Evolutionary conservation across 2,797 vertebrate species (phyloP), one percentile per base, ranked within the genome.

Genomic region (Taenioides sp.): DNA sequence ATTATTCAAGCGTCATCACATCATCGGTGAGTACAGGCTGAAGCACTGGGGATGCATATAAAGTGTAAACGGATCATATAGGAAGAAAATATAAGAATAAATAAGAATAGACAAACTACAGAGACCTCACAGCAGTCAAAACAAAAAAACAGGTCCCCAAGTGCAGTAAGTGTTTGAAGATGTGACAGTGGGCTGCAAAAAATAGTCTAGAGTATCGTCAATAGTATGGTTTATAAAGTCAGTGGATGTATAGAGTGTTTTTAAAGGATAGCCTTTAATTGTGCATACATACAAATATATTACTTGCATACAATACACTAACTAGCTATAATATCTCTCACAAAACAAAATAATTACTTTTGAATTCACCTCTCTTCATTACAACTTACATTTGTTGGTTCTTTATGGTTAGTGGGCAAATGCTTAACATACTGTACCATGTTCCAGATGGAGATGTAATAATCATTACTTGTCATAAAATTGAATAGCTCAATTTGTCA

Each of bases 1-100:
- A 76, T 80, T 77, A 76, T 76, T 83, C 74, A 76, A 64, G 49
- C 58, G 3, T 37, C 31, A 27, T 80, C 31, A 68, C 67, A 40
- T 73, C 67, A 40, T 73, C 28, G 70, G 43, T 49, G 64, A 23
- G 43, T 50, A 25, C 23, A 4, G 37, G 37, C 22, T 10, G 40
- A 27, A 50, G 23, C 64, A 65, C 43, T 18, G 43, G 40, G 43
- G 64, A 65, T 73, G 50, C n/a, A 18, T 40, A 54, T 31, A 54
- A 75, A 70, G 71, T 65, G 37, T 49, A 1, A 66, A 67, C 50
- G 31, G 28, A 20, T 34, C 31, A 54, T 67, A 57, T 67, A 67
- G 50, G 52, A 67, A 34, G 50, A 55, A 59, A 58, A 55, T 43
- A 47, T 47, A 47, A 47, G 43, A 47, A 47, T 47, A 47, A 47